A percentile compares a stretch with the other conserved stretches of the same genome.
These are phyloP conservation scores for Chalcosyrphus nemorum DNA, from an alignment of 2,888 invertebrate species.

Conservation along the genomic window DNA sequence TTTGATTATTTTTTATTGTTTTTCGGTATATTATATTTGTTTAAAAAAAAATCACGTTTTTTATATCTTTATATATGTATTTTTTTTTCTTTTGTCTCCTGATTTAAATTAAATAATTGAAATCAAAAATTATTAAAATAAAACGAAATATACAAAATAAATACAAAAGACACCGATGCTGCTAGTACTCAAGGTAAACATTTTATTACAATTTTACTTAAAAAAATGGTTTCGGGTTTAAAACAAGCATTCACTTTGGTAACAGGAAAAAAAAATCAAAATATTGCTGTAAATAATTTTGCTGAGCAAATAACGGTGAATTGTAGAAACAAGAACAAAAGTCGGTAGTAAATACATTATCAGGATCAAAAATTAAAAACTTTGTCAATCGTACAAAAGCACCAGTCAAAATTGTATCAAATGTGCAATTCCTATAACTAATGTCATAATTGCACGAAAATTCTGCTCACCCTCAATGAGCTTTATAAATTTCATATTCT, in stretches of 20 bases:
- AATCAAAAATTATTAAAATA: slow-evolving; percentile 19
- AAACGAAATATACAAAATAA: slow-evolving; percentile 10
- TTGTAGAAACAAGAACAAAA: background rate
- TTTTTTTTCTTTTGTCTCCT: slow-evolving; percentile 43
- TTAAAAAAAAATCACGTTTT: slow-evolving; percentile 16
- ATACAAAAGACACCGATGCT: slow-evolving; percentile 76
- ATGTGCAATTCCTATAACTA: too few species aligned
- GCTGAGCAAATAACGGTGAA: slow-evolving; percentile 4
- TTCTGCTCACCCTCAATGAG: too few species aligned
- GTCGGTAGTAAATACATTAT: background rate
- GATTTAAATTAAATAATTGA: slow-evolving; percentile 32
- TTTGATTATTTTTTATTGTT: slow-evolving; percentile 31
- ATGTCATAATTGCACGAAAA: too few species aligned
- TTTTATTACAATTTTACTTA: slow-evolving; percentile 53
- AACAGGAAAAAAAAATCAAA: slow-evolving; percentile 1
- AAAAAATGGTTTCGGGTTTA: slow-evolving; percentile 35
- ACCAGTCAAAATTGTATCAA: too few species aligned
- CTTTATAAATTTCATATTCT: too few species aligned
- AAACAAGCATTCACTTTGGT: slow-evolving; percentile 6
- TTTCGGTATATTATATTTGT: slow-evolving; percentile 26
- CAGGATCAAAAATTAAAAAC: too few species aligned
- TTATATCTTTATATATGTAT: slow-evolving; percentile 48
- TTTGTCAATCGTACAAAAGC: too few species aligned
- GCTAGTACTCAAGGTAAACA: slow-evolving; percentile 79
- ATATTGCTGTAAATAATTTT: slow-evolving; percentile 43